A percentile compares a stretch with the other conserved stretches of the same genome.
Conservation (phyloP, 2,888 invertebrate species). For the Andricus quercusramuli region DNA sequence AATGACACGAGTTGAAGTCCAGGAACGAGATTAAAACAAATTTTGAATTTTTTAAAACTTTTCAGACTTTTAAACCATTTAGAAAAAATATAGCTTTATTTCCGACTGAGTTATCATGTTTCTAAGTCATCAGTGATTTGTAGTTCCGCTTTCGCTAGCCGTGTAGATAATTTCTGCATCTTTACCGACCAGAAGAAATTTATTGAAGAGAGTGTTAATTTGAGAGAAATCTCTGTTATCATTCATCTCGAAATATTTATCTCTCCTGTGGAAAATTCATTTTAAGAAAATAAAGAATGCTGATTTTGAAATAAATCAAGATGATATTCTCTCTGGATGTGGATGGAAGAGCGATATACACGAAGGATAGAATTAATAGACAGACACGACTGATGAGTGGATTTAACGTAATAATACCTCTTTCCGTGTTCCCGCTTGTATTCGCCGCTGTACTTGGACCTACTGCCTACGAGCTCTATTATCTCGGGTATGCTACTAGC, state of each 20-base stretch:
- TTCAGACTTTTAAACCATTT: too few relatives aligned
- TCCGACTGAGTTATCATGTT: too few relatives aligned
- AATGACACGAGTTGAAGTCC: too few relatives aligned
- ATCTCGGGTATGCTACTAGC: constrained; percentile 99
- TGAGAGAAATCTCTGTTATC: background rate
- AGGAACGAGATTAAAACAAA: too few relatives aligned
- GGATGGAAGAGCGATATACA: constrained; percentile 44
- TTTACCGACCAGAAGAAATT: background rate
- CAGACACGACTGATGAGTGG: constrained; percentile 44
- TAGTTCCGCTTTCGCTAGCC: too few relatives aligned
- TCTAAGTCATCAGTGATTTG: too few relatives aligned
- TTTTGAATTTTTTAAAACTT: too few relatives aligned
- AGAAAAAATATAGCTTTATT: too few relatives aligned
- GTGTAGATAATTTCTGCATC: background rate
- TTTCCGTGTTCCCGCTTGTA: constrained; percentile 99
- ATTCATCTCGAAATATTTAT: background rate
- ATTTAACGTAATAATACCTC: constrained; percentile 85
- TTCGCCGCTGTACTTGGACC: constrained; percentile 99
- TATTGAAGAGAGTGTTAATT: background rate
- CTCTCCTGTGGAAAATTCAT: background rate
- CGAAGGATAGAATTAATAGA: constrained; percentile 43
- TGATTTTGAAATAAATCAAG: constrained; percentile 8
- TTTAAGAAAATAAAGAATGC: constrained; percentile 6
- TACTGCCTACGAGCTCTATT: constrained; percentile 99
- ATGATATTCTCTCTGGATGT: constrained; percentile 28